These are phyloP conservation scores for Tinamus guttatus DNA, from an alignment of 2,113 vertebrate genomes.

Conservation along the genomic window DNA sequence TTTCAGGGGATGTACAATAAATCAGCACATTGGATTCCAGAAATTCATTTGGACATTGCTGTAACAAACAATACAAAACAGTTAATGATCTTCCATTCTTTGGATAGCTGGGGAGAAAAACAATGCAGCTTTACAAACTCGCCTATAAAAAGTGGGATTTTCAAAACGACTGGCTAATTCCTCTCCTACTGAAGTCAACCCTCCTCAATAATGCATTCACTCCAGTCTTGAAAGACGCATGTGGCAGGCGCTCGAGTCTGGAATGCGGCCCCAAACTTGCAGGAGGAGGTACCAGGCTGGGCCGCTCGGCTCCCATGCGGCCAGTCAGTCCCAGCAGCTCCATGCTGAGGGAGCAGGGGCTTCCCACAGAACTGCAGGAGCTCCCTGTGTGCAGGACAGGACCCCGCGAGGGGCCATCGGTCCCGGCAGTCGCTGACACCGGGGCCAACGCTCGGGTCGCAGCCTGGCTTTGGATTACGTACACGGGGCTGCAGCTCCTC, in stretches of 20 bases:
- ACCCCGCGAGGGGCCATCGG: rapidly evolving
- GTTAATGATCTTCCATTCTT: conserved; percentile 52
- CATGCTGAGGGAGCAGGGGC: rapidly evolving
- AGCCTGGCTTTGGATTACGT: background rate
- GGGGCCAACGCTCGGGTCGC: background rate
- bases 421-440: rapidly evolving
- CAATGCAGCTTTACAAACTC: conserved; percentile 33
- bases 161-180: conserved; percentile 25
- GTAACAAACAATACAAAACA: conserved; percentile 53
- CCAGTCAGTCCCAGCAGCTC: background rate
- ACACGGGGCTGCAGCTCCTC: background rate
- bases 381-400: rapidly evolving
- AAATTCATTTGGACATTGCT: conserved; percentile 54
- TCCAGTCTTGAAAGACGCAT: background rate
- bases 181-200: conserved; percentile 7
- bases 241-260: background rate
- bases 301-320: rapidly evolving
- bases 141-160: conserved; percentile 30
- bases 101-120: conserved; percentile 27
- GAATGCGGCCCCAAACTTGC: background rate
- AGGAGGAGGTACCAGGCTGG: background rate
- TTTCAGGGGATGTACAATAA: conserved; percentile 64
- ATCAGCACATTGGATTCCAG: conserved; percentile 50
- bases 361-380: rapidly evolving
- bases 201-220: conserved; percentile 13